These are phyloP conservation scores for Pteria penguin DNA, from an alignment of 2,888 invertebrate genomes.

Conservation along the genomic window DNA sequence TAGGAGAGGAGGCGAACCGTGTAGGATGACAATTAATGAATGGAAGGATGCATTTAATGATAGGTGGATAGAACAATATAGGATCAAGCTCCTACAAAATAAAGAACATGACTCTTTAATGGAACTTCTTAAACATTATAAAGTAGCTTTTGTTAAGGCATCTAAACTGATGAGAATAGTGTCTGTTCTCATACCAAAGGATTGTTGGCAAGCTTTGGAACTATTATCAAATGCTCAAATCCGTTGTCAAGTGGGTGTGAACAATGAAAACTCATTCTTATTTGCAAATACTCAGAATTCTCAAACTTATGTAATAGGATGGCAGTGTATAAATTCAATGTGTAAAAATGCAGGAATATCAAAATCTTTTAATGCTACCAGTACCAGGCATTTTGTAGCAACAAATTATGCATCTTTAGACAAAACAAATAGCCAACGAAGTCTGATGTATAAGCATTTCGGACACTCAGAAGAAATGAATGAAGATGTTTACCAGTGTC, in stretches of 20 bases:
- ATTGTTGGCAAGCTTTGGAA: conserved; percentile 25
- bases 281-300: conserved; percentile 32
- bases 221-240: conserved; percentile 19
- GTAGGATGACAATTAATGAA: too few relatives aligned
- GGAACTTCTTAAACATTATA: too few relatives aligned
- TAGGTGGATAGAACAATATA: too few relatives aligned
- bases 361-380: conserved; percentile 28
- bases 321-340: conserved; percentile 17
- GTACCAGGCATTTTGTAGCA: conserved; percentile 36
- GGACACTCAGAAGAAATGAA: conserved; percentile 36
- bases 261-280: conserved; percentile 21
- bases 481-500: conserved; percentile 37
- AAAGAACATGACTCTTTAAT: too few relatives aligned
- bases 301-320: conserved; percentile 23
- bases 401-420: conserved; percentile 34
- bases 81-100: too few relatives aligned
- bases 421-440: conserved; percentile 24
- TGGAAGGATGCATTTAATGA: too few relatives aligned
- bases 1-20: too few relatives aligned
- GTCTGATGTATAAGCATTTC: conserved; percentile 41
- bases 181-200: conserved; percentile 35
- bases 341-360: conserved; percentile 20
- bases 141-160: too few relatives aligned
- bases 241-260: conserved; percentile 12
- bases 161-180: conserved; percentile 17